A percentile compares a stretch with the other conserved stretches of the same genome.
Conservation (phyloP, 2,888 invertebrate species). For the Exephanes ischioxanthus region DNA sequence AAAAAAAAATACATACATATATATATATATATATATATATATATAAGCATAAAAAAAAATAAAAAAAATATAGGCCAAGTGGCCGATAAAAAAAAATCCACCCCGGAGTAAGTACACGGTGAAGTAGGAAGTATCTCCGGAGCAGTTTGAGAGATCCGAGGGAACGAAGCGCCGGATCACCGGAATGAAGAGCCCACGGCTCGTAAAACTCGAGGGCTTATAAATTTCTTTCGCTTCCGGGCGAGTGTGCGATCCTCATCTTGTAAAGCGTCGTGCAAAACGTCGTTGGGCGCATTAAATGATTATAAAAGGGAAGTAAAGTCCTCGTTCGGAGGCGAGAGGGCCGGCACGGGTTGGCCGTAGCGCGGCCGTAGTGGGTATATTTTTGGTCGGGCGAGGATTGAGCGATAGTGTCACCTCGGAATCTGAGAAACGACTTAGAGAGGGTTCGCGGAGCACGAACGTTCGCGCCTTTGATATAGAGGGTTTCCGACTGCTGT, state of each 20-base stretch:
- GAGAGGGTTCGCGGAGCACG: conserved; percentile 47
- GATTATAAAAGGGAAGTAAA: conserved; percentile 11
- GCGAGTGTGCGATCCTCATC: neutral
- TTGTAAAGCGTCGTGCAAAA: neutral
- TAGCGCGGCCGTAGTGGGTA: neutral
- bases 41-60: no score
- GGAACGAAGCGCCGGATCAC: neutral
- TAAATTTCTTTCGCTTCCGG: neutral
- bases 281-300: neutral
- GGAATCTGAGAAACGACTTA: conserved; percentile 44
- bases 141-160: conserved; percentile 34
- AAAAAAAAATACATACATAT: no score
- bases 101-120: conserved; percentile 2
- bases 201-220: neutral
- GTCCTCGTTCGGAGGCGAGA: neutral
- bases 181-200: neutral
- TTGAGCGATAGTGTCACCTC: conserved; percentile 37
- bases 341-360: neutral
- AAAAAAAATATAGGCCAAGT: conserved; percentile 50
- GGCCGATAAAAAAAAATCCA: conserved; percentile 49
- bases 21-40: no score
- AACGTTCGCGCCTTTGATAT: conserved; percentile 71
- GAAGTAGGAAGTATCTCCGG: conserved; percentile 10
- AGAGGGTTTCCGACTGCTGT: conserved; percentile 70
- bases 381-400: conserved; percentile 33